Evolutionary conservation across 1,140 invertebrate genomes (phyloP).

Genomic region (Drosophila quadrilineata): DNA sequence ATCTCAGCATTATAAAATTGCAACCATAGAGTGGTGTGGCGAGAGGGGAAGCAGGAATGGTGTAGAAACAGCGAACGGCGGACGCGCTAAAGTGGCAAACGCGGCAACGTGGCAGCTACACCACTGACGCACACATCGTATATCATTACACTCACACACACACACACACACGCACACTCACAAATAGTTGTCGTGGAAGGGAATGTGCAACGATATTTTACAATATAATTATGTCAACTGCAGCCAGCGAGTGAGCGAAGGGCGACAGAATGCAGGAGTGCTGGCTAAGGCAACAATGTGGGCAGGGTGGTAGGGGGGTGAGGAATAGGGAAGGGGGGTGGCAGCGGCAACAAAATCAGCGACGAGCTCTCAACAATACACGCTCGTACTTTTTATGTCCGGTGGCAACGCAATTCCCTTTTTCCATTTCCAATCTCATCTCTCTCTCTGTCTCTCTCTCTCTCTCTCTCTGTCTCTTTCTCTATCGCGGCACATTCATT

Average conservation of each 20-base stretch:
- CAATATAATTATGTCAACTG: constrained; percentile 76
- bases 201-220: constrained; percentile 67
- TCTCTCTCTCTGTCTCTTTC: background rate
- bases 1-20: constrained; percentile 63
- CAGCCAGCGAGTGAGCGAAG: no score
- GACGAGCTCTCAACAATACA: constrained; percentile 62
- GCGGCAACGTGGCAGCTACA: constrained; percentile 17
- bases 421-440: background rate
- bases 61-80: no score
- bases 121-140: constrained; percentile 43
- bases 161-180: background rate
- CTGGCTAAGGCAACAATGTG: no score
- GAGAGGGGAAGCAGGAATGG: background rate
- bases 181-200: constrained; percentile 6
- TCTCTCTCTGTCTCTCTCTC: background rate
- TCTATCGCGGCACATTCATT: background rate
- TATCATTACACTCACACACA: constrained; percentile 35
- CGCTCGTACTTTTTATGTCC: constrained; percentile 62
- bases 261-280: constrained; percentile 26
- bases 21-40: no score
- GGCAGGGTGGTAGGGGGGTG: no score
- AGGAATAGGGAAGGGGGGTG: no score
- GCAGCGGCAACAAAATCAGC: constrained; percentile 59
- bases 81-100: constrained; percentile 7
- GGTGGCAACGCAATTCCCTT: background rate